Base-by-base conservation (phyloP, 2,797 vertebrate genomes). In the Hemibagrus guttatus region DNA sequence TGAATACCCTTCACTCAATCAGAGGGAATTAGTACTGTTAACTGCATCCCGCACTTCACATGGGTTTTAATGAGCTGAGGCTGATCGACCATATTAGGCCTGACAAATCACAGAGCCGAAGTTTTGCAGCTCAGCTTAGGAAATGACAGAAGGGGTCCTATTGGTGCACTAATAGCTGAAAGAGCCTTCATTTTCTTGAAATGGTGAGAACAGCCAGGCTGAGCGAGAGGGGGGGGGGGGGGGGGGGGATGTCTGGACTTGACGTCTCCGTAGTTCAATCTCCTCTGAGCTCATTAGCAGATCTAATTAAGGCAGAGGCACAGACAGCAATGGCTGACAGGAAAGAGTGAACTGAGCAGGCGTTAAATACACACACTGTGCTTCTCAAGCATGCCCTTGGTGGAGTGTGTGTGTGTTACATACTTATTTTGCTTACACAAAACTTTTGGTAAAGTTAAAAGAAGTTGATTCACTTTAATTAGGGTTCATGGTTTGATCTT, bases 281-380 rank as follows among this genome's bases (percentile, higher is more conserved):
- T 89, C 90, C 85, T 89, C 59, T 87, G 88, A 92, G 87, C 89
- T 92, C 87, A 92, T 94, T 91, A 92, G 89, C 80, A 89, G 89
- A 87, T 91, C 88, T 91, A 92, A 93, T 93, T 88, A 92, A 90
- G 85, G 90, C 87, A 88, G 88, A 91, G 88, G 87, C 75, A 39
- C 91, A 89, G 91, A 92, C 90, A 92, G 31, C 83, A 46, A 58
- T 74, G 39, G 7, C 46, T 56, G 35, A 75, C 35, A 61, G 84
- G 85, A 35, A 56, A 49, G 28, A 54, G 54, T 9, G 39, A 19
- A 81, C 69, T 19, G 19, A 87, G 17, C 26, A 39, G 58, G 71
- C 56, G 66, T 56, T 4, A 66, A 74, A 81, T 35, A 75, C 46
- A 66, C 31, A 23, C 26, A 56, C 35, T 66, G 69, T 35, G 21